phyloP scores from a whole-genome alignment of 1,140 invertebrate genomes.

The Rhizoglyphus robini region DNA sequence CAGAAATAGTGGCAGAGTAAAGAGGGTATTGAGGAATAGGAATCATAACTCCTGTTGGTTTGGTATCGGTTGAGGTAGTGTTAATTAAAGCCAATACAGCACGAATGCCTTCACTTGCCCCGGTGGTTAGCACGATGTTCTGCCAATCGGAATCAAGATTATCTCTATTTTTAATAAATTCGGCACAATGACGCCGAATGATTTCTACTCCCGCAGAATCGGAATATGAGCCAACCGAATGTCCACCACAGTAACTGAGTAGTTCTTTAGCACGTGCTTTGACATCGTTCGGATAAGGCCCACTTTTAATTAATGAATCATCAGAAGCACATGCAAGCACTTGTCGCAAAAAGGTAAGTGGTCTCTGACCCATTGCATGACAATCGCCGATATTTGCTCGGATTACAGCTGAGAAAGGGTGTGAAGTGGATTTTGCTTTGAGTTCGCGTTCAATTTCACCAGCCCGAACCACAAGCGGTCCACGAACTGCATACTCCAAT shows the following conservation, averaged over 20 bases:
- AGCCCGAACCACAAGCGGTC: conserved; percentile 71
- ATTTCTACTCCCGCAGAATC: conserved; percentile 83
- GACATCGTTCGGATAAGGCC: conserved; percentile 62
- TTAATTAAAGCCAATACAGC: conserved; percentile 29
- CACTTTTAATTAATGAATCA: conserved; percentile 57
- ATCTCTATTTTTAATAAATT: conserved; percentile 76
- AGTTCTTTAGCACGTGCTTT: conserved; percentile 61
- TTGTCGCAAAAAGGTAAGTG: conserved; percentile 60
- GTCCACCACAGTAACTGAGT: conserved; percentile 62
- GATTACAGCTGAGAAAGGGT: conserved; percentile 85
- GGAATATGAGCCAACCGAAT: conserved; percentile 65
- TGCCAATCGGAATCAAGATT: conserved; percentile 55
- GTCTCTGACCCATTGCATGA: conserved; percentile 91
- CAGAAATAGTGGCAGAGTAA: conserved; percentile 84
- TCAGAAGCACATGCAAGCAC: conserved; percentile 39
- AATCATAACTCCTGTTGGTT: conserved; percentile 70
- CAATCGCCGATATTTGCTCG: conserved; percentile 97
- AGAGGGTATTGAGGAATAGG: conserved; percentile 98
- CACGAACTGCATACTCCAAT: conserved; percentile 90
- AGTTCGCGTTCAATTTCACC: conserved; percentile 46
- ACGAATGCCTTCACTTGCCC: conserved; percentile 82
- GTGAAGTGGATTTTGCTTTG: conserved; percentile 44
- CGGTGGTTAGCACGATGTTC: conserved; percentile 72
- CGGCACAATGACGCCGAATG: conserved; percentile 71
- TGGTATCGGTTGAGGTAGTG: conserved; percentile 32